Conservation (phyloP, 2,113 vertebrate genomes). For the Clarias gariepinus region DNA sequence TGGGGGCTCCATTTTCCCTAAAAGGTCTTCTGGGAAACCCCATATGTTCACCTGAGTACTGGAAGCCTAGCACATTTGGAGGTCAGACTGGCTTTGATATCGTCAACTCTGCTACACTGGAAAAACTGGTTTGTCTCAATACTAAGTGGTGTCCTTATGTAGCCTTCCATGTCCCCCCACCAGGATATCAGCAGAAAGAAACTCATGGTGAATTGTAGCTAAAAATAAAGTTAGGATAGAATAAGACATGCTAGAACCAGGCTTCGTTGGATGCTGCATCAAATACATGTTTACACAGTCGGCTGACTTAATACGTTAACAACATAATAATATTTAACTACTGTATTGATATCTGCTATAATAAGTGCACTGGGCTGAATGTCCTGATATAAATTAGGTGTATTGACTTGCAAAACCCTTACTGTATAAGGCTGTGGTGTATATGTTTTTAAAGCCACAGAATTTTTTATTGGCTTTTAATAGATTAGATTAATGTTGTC, state of each 20-base stretch:
- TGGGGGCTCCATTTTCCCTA: slow-evolving; percentile 91
- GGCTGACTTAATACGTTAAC: background rate
- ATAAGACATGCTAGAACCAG: background rate
- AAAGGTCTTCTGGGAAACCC: slow-evolving; percentile 96
- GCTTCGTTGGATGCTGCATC: background rate
- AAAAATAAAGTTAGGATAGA: background rate
- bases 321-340: slow-evolving; percentile 1
- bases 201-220: slow-evolving; percentile 46
- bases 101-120: slow-evolving; percentile 79
- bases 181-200: slow-evolving; percentile 22
- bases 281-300: slow-evolving; percentile 34
- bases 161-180: slow-evolving; percentile 75
- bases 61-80: slow-evolving; percentile 94
- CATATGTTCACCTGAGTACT: slow-evolving; percentile 93
- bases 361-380: background rate
- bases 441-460: background rate
- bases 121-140: slow-evolving; percentile 89
- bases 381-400: background rate
- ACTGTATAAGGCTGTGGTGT: background rate
- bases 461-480: background rate
- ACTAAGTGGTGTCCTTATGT: slow-evolving; percentile 86
- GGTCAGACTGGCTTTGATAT: slow-evolving; percentile 86
- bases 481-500: background rate
- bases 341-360: slow-evolving; percentile 4
- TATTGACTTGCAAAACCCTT: background rate